A percentile compares a stretch with the other conserved stretches of the same genome.
Conservation (phyloP, 35 echinoderm and acorn worm genomes). For the Apostichopus japonicus region DNA sequence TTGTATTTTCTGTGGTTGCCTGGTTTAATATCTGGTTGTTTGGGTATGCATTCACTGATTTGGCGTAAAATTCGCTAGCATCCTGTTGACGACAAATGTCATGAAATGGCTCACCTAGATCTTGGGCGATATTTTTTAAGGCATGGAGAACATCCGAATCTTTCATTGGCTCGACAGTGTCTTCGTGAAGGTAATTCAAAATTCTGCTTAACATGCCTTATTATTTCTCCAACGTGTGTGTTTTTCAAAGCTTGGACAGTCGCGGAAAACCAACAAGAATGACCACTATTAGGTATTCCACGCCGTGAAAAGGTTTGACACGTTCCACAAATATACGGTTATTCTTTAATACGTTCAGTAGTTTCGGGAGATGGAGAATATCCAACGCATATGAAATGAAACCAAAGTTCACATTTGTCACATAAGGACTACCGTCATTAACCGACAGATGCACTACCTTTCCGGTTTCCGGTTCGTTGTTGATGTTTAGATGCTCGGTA, state of each 20-base stretch:
- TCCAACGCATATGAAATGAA: conserved; percentile 11
- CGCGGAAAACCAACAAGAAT: conserved; percentile 23
- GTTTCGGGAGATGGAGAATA: background rate
- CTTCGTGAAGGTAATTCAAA: background rate
- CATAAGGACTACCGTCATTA: conserved; percentile 21
- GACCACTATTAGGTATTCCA: background rate
- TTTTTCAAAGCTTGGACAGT: background rate
- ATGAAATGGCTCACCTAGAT: background rate
- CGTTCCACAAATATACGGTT: background rate
- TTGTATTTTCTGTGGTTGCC: too few species aligned
- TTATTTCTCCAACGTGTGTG: background rate
- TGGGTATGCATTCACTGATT: background rate
- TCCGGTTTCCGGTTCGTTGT: too few species aligned
- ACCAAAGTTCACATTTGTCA: background rate
- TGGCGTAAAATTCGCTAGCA: background rate
- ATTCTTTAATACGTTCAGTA: background rate
- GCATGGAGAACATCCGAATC: background rate
- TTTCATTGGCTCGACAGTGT: background rate
- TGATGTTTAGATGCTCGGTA: too few species aligned
- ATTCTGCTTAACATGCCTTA: background rate
- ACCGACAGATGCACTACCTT: background rate
- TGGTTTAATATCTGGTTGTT: too few species aligned
- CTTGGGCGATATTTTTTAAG: background rate
- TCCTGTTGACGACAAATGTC: background rate
- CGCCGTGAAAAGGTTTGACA: background rate